Percentiles rank a stretch among this genome's conserved stretches.
phyloP scores from a whole-genome alignment of 2,113 vertebrate genomes.

The Hippocampus zosterae region DNA sequence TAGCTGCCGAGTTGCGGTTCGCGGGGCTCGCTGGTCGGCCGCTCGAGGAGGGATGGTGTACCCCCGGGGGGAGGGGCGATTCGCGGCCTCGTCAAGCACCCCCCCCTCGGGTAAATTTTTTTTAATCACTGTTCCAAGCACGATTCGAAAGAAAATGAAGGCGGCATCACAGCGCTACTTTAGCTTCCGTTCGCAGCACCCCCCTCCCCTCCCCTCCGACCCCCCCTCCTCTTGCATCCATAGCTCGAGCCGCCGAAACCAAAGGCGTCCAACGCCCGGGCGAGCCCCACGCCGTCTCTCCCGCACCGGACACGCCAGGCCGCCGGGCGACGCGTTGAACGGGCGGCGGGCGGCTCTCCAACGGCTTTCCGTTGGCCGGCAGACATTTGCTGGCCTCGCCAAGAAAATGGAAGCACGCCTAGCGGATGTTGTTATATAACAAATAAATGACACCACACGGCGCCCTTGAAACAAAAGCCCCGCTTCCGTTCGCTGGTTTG shows the following conservation, averaged over 20 bases:
- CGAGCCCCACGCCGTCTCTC: neutral
- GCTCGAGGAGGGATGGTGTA: slow-evolving; percentile 53
- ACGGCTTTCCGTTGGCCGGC: too few species aligned
- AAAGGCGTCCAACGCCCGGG: slow-evolving; percentile 27
- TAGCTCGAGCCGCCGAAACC: slow-evolving; percentile 32
- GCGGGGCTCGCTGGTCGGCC: slow-evolving; percentile 57
- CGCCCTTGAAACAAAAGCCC: slow-evolving; percentile 73
- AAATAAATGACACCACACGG: slow-evolving; percentile 65
- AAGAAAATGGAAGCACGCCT: slow-evolving; percentile 28
- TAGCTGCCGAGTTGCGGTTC: slow-evolving; percentile 36
- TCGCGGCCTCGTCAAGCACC: slow-evolving; percentile 35
- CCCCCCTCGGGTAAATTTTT: slow-evolving; percentile 22
- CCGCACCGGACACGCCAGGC: too few species aligned
- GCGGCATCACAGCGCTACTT: neutral
- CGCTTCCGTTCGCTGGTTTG: slow-evolving; percentile 44
- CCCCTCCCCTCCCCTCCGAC: neutral
- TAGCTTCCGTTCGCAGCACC: neutral
- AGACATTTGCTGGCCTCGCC: slow-evolving; percentile 10
- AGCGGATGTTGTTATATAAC: slow-evolving; percentile 74
- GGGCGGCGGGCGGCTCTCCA: neutral
- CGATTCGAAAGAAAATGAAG: neutral
- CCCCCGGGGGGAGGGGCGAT: slow-evolving; percentile 23
- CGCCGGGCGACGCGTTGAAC: neutral
- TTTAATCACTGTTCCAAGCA: neutral
- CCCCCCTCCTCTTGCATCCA: slow-evolving; percentile 43